Percentiles rank a stretch among this genome's conserved stretches.
Evolutionary conservation across 2,113 vertebrate genomes (phyloP).

Genomic region (Hepsetus odoe): DNA sequence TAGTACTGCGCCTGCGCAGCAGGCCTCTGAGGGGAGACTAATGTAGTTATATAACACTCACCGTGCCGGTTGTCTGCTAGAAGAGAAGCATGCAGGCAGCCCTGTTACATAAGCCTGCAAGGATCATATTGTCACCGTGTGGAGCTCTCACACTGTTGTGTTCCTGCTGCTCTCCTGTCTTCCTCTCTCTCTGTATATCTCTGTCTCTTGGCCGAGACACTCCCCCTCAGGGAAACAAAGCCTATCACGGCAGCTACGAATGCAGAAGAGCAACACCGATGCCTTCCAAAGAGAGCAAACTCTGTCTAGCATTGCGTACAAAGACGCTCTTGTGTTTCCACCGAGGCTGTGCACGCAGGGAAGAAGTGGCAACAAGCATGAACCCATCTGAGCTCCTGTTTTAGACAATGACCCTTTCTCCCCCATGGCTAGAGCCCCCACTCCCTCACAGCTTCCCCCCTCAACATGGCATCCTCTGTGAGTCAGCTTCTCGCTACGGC

Average conservation of each 20-base stretch:
- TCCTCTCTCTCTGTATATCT: constrained; percentile 42
- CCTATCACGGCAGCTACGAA: constrained; percentile 1
- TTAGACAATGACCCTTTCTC: constrained; percentile 20
- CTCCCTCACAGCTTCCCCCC: constrained; percentile 31
- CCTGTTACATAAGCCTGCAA: constrained; percentile 78
- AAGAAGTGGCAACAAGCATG: background rate
- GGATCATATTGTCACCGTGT: constrained; percentile 73
- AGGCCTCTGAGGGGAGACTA: constrained; percentile 71
- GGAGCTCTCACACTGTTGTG: constrained; percentile 66
- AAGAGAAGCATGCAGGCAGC: constrained; percentile 73
- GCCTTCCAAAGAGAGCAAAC: constrained; percentile 25
- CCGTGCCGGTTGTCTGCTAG: constrained; percentile 73
- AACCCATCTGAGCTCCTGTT: constrained; percentile 32
- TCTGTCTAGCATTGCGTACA: constrained; percentile 11
- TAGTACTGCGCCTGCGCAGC: constrained; percentile 64
- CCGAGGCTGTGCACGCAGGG: background rate
- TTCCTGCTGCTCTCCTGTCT: constrained; percentile 58
- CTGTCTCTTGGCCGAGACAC: constrained; percentile 40
- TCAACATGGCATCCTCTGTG: constrained; percentile 41
- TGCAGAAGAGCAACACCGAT: constrained; percentile 15
- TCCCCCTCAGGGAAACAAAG: constrained; percentile 58
- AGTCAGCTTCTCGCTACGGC: constrained; percentile 37
- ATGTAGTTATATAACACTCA: constrained; percentile 80
- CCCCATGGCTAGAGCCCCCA: background rate
- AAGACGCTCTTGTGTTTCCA: constrained; percentile 12